Percentiles rank a stretch among this genome's conserved stretches.
Conservation (phyloP, 2,888 invertebrate species). For the Rhagophthalmus giganteus region DNA sequence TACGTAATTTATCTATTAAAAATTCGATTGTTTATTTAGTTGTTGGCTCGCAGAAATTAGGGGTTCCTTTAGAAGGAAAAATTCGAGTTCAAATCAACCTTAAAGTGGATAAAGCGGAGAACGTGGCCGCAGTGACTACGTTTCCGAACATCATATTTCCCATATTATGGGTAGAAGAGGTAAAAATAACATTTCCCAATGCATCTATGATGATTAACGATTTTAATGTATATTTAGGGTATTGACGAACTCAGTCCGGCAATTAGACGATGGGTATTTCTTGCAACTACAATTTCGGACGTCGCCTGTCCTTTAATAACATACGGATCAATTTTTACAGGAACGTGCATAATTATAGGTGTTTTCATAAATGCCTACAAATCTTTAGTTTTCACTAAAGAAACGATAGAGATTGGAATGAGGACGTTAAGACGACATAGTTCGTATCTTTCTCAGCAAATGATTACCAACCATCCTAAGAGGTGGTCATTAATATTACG, state of each 20-base stretch:
- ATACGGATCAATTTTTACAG: constrained; percentile 73
- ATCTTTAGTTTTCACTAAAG: constrained; percentile 70
- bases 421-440: constrained; percentile 71
- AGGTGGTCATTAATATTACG: constrained; percentile 12
- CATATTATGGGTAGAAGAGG: constrained; percentile 89
- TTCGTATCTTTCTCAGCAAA: constrained; percentile 57
- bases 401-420: constrained; percentile 77
- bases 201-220: too few species aligned
- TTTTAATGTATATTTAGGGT: constrained; percentile 59
- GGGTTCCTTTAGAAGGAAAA: constrained; percentile 81
- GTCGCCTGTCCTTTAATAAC: constrained; percentile 69
- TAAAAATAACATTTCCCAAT: too few species aligned
- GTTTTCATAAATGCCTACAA: constrained; percentile 77
- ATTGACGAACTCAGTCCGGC: constrained; percentile 76
- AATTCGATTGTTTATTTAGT: neutral
- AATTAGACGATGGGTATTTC: constrained; percentile 79
- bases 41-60: constrained; percentile 67
- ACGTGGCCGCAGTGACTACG: constrained; percentile 71
- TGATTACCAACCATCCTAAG: constrained; percentile 6
- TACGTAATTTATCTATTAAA: constrained; percentile 53
- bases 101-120: constrained; percentile 73
- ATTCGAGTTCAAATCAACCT: constrained; percentile 81
- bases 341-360: constrained; percentile 65
- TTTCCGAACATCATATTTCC: constrained; percentile 83
- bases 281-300: constrained; percentile 78